Conservation (phyloP, 1,140 invertebrate species). For the Drosophila arawakana region DNA sequence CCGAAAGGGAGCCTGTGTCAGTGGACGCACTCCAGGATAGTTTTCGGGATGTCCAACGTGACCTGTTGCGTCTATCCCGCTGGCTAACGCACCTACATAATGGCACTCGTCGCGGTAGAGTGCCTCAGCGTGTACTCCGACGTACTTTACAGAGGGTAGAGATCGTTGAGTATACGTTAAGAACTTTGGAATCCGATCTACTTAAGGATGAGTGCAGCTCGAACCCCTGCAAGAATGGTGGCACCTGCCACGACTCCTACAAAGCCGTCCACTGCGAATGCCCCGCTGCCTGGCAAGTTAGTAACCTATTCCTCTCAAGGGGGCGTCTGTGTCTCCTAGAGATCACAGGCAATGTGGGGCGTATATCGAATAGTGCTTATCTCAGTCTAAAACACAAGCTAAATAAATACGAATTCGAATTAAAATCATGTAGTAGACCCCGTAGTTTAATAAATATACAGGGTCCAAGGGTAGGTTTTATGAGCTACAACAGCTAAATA, state of each 20-base stretch:
- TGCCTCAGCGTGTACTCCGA: constrained; percentile 36
- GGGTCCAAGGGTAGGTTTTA: no score
- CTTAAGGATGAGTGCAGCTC: constrained; percentile 87
- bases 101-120: constrained; percentile 21
- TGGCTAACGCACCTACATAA: constrained; percentile 39
- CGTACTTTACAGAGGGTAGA: constrained; percentile 46
- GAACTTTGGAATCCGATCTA: constrained; percentile 24
- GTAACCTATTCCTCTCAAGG: constrained; percentile 12
- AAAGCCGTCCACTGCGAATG: constrained; percentile 91
- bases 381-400: neutral
- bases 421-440: no score
- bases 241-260: constrained; percentile 90
- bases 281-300: constrained; percentile 91
- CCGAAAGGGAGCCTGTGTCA: constrained; percentile 37
- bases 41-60: constrained; percentile 46
- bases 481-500: no score
- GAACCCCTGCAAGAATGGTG: constrained; percentile 93
- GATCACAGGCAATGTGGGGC: constrained; percentile 39
- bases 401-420: neutral
- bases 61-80: constrained; percentile 29
- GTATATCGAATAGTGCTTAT: constrained; percentile 26
- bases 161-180: constrained; percentile 18
- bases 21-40: constrained; percentile 47
- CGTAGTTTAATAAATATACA: no score
- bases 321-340: constrained; percentile 46